Base-by-base conservation (phyloP, 2,888 invertebrate species). In the Nephrotoma appendiculata region DNA sequence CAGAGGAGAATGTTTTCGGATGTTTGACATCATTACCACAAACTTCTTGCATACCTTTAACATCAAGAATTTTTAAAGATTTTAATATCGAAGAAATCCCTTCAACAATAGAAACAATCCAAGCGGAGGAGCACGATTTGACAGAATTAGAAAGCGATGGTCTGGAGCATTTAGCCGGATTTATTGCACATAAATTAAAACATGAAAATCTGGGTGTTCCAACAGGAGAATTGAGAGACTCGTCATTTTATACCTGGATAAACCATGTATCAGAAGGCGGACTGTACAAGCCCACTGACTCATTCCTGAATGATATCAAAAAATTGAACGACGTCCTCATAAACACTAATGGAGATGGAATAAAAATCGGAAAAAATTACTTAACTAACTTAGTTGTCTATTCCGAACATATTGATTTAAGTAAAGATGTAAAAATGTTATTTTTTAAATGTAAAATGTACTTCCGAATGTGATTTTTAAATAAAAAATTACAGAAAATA, bases 101-200 rank as follows among this genome's bases (percentile, higher is more conserved):
- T 11, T 48, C 45, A 11, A 11, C 45, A 5, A 11, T 48, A 48
- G 45, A 48, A 48, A 48, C 0, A 12, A n/a, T 42, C 15, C 7
- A 57, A 87, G 48, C 19, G 85, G 83, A 43, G 2, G 11, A 85
- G n/a, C 15, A 85, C 41, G 15, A 87, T 52, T 83, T 88, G 41
- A 84, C 87, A 71, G 88, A 88, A 19, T 71, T 88, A 7, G 71
- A 42, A n/a, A 88, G 88, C 87, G 89, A 88, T 86, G 88, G 88
- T 44, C 86, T 89, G 15, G 88, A 89, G 87, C 88, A 88, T 88
- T 87, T 88, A 57, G 88, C 88, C 12, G 88, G 88, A 9, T 89
- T 88, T 87, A 88, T 89, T 85, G 87, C 88, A 45, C 87, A 88
- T 86, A 88, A 86, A 19, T 42, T 86, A 12, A 86, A 87, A 52